Base-by-base conservation (phyloP, 2,888 invertebrate genomes). In the Synanthedon formicaeformis region DNA sequence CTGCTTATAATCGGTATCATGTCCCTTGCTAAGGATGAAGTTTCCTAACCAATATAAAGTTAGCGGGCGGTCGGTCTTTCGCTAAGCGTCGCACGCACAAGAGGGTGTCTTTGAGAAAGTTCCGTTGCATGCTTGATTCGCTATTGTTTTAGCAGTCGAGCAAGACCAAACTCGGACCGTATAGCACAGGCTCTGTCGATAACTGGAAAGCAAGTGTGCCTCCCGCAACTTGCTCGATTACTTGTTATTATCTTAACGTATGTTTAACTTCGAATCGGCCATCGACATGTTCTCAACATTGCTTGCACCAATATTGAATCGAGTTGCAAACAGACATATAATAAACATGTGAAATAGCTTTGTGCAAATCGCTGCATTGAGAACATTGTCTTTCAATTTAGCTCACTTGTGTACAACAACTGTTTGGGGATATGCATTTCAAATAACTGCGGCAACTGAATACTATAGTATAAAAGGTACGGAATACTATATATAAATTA, bases 51-150 rank as follows among this genome's bases (percentile, higher is more conserved):
- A 85, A 85, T 85, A 86, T 84, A 81, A 82, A 85, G 84, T 85
- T 83, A 65, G 67, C 59, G 69, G 72, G 74, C 69, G 64, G 63
- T 66, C 71, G 69, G 80, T 45, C 45, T 13, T 14, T 78, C 74
- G 82, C 77, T 80, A 76, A 75, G 73, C 73, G 81, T 84, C 85
- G 82, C 84, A 83, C 80, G 71, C 75, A 79, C 77, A 14, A 77
- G 23, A 41, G 48, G 78, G 76, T 81, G 78, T 84, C 80, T 82
- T 81, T 75, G 81, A 73, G 71, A 70, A 45, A 84, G 82, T 85
- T 86, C 79, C 78, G 76, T 74, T 81, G 83, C 83, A 86, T 84
- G 81, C 78, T 83, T 81, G 81, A 85, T 85, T 82, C 77, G 77
- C 78, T 78, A 83, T 84, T 85, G 82, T 85, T 82, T 81, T 75